These are phyloP conservation scores for Amphiprion ocellaris DNA, from an alignment of 2,113 vertebrate species.

Conservation along the genomic window DNA sequence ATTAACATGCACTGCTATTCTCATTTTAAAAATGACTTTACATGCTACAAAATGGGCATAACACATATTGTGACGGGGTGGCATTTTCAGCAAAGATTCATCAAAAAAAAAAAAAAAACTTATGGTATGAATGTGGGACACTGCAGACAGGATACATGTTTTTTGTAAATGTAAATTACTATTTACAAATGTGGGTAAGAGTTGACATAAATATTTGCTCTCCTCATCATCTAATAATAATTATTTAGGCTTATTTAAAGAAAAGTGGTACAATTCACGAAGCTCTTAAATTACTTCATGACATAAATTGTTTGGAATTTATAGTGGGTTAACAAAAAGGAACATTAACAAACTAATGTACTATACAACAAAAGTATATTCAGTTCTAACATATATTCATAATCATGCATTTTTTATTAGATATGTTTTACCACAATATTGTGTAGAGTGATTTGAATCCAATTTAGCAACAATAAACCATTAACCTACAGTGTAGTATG, in stretches of 20 bases:
- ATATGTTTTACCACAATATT: background rate
- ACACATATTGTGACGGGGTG: conserved; percentile 19
- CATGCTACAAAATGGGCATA: conserved; percentile 23
- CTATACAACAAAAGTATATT: background rate
- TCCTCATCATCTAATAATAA: background rate
- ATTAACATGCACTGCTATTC: conserved; percentile 29
- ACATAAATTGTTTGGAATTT: too few relatives aligned
- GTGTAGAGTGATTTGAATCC: background rate
- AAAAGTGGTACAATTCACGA: background rate
- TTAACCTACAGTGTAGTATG: background rate
- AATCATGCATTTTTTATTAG: background rate
- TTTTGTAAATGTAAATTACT: background rate
- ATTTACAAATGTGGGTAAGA: background rate
- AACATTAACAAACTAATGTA: background rate
- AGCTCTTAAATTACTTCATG: conserved; percentile 4
- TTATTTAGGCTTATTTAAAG: background rate
- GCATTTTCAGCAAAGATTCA: conserved; percentile 6
- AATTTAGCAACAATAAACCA: background rate
- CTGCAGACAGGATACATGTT: conserved; percentile 1
- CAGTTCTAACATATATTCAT: background rate
- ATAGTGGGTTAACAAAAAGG: background rate
- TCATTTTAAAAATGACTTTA: conserved; percentile 6
- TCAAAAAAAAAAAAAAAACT: conserved; percentile 14
- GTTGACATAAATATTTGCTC: background rate
- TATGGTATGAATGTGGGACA: conserved; percentile 7